Evolutionary conservation across 2,797 vertebrate species (phyloP).

Genomic region (Lutjanus campechanus): DNA sequence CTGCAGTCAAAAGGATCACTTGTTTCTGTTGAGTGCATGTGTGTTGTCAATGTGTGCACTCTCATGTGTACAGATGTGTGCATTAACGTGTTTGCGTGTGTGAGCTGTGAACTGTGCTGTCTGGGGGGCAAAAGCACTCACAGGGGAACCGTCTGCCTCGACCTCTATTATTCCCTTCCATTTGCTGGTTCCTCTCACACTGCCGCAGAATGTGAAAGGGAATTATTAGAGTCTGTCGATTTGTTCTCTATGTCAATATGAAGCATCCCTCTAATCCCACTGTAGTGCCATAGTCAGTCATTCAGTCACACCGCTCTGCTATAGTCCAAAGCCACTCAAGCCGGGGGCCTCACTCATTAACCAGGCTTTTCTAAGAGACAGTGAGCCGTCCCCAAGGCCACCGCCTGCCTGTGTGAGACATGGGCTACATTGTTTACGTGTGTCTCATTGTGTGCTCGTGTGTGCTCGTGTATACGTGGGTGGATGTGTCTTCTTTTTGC

Average conservation of each 20-base stretch:
- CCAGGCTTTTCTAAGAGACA: slow-evolving; percentile 51
- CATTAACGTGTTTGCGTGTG: slow-evolving; percentile 40
- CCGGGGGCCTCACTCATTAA: slow-evolving; percentile 61
- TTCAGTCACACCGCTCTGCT: slow-evolving; percentile 50
- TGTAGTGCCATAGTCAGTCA: slow-evolving; percentile 54
- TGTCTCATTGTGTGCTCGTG: slow-evolving; percentile 9
- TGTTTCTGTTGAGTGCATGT: slow-evolving; percentile 30
- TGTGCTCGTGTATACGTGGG: not conserved
- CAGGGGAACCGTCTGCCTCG: slow-evolving; percentile 50
- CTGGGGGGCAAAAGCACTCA: slow-evolving; percentile 63
- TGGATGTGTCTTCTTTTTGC: slow-evolving; percentile 24
- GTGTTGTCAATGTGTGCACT: slow-evolving; percentile 7
- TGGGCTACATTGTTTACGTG: slow-evolving; percentile 27
- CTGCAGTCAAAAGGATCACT: slow-evolving; percentile 50
- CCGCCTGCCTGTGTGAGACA: slow-evolving; percentile 28
- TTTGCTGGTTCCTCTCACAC: slow-evolving; percentile 69
- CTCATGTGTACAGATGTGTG: slow-evolving; percentile 9
- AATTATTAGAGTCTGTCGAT: slow-evolving; percentile 72
- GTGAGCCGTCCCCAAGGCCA: slow-evolving; percentile 24
- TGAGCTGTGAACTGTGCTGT: slow-evolving; percentile 30
- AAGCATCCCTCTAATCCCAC: slow-evolving; percentile 73
- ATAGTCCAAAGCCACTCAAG: slow-evolving; percentile 55
- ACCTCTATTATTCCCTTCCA: slow-evolving; percentile 74
- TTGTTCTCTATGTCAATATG: slow-evolving; percentile 74
- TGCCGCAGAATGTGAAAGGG: slow-evolving; percentile 60